A percentile compares a stretch with the other conserved stretches of the same genome.
Conservation (phyloP, 2,113 vertebrate species). For the Phaetusa simplex region DNA sequence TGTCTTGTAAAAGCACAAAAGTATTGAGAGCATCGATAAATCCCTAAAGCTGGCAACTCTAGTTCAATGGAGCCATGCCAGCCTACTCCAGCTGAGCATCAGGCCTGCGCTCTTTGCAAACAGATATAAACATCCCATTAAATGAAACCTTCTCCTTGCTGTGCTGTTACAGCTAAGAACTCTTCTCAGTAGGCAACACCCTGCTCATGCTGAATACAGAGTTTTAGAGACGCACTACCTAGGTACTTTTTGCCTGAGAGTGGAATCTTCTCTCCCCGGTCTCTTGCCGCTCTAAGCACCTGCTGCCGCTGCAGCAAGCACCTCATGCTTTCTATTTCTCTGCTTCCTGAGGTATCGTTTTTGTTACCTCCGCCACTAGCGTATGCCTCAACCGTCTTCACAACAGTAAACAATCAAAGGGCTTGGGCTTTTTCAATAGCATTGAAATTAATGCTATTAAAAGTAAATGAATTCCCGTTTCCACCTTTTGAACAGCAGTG, state of each 20-base stretch:
- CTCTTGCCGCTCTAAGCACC: background rate
- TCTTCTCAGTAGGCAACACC: background rate
- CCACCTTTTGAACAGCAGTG: background rate
- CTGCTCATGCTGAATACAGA: background rate
- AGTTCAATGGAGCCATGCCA: background rate
- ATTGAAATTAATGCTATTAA: background rate
- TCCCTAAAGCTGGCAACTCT: background rate
- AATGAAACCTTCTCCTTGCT: background rate
- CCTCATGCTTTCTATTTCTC: background rate
- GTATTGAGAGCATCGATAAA: background rate
- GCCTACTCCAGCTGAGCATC: background rate
- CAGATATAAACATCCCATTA: slow-evolving; percentile 30
- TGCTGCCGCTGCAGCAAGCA: background rate
- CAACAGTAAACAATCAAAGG: background rate
- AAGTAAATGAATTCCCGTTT: background rate
- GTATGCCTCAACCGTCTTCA: background rate
- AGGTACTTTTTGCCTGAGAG: background rate
- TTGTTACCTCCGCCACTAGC: background rate
- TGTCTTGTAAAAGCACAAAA: background rate
- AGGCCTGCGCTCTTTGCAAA: background rate
- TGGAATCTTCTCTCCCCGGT: background rate
- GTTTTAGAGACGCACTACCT: background rate
- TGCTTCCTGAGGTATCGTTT: background rate
- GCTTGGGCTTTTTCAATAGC: background rate
- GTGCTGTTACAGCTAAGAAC: background rate